Percentiles rank a stretch among this genome's conserved stretches.
Evolutionary conservation across 2,113 vertebrate genomes (phyloP).

Genomic region (Xiphophorus couchianus): DNA sequence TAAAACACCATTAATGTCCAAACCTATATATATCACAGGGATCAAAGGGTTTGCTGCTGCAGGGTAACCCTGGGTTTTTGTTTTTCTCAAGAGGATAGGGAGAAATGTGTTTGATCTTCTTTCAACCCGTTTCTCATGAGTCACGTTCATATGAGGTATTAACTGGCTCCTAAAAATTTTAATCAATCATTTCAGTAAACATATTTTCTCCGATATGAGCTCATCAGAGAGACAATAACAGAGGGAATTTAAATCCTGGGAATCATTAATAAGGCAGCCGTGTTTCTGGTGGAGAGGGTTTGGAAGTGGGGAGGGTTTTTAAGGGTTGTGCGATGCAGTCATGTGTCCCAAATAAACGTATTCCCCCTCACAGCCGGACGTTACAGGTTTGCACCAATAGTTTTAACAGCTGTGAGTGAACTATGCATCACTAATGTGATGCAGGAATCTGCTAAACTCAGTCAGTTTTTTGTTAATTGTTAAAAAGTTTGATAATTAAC

Average conservation of each 20-base stretch:
- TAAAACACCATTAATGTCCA: background rate
- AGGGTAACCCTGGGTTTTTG: background rate
- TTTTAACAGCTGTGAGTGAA: conserved; percentile 60
- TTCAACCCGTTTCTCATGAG: background rate
- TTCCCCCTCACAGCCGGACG: conserved; percentile 60
- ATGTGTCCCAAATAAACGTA: conserved; percentile 64
- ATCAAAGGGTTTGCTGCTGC: background rate
- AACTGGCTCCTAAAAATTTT: background rate
- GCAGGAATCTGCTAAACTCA: conserved; percentile 26
- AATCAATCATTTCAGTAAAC: background rate
- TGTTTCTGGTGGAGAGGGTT: conserved; percentile 32
- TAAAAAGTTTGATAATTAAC: background rate
- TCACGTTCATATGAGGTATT: background rate
- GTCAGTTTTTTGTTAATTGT: background rate
- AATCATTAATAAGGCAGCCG: conserved; percentile 61
- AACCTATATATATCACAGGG: background rate
- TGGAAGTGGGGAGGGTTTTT: conserved; percentile 6
- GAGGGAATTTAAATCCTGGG: conserved; percentile 40
- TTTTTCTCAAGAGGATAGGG: background rate
- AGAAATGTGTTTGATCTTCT: background rate
- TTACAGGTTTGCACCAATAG: conserved; percentile 46
- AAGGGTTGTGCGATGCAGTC: conserved; percentile 38
- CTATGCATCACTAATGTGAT: conserved; percentile 65
- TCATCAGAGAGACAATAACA: background rate
- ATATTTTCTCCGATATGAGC: background rate